phyloP scores from a whole-genome alignment of 2,888 invertebrate species.

The Drosophila limbata region DNA sequence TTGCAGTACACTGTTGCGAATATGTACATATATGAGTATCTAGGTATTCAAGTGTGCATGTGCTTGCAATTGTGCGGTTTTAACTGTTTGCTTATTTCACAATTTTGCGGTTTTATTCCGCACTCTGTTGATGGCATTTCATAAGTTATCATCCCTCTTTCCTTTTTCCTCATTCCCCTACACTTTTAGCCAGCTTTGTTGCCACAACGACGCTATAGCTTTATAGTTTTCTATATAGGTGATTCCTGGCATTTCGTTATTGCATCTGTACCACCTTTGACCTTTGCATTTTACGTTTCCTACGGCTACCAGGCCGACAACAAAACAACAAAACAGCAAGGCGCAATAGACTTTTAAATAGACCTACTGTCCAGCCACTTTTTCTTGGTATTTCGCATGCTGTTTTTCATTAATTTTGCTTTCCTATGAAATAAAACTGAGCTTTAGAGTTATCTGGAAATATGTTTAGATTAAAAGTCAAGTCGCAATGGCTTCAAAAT shows the following conservation, averaged over 20 bases:
- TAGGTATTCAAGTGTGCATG: neutral
- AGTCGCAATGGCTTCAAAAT: neutral
- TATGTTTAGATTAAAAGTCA: neutral
- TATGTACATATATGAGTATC: neutral
- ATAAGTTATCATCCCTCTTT: neutral
- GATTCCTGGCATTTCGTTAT: slow-evolving; percentile 22
- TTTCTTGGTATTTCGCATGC: neutral
- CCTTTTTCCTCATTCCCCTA: neutral
- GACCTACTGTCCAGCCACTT: neutral
- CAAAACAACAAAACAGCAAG: neutral
- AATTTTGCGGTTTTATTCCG: slow-evolving; percentile 18
- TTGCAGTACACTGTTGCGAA: slow-evolving; percentile 1
- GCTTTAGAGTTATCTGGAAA: neutral
- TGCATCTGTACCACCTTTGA: slow-evolving; percentile 21
- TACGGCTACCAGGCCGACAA: neutral
- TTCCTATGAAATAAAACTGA: neutral
- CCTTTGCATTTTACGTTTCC: slow-evolving; percentile 9
- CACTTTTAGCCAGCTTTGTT: neutral
- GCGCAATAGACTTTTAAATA: neutral
- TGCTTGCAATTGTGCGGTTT: slow-evolving; percentile 5
- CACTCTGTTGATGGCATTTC: slow-evolving; percentile 6
- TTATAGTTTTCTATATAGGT: slow-evolving; percentile 4
- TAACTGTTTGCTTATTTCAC: slow-evolving; percentile 5
- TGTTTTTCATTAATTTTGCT: neutral
- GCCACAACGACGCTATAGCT: neutral